Evolutionary conservation across 2,113 vertebrate genomes (phyloP).

Genomic region (Panurus biarmicus): DNA sequence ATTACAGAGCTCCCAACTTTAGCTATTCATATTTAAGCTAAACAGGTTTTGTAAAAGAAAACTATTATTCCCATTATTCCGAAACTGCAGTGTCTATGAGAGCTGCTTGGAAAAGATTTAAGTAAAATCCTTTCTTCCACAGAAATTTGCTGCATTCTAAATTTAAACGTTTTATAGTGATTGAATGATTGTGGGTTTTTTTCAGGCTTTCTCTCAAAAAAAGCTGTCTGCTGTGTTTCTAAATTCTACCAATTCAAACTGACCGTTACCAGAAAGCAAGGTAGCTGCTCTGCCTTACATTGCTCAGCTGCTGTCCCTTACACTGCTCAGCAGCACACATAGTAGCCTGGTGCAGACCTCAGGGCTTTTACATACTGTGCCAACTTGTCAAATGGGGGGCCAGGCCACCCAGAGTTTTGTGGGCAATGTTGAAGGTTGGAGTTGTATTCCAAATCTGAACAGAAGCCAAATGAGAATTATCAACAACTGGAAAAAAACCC

Average conservation of each 20-base stretch:
- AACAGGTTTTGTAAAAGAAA: conserved; percentile 40
- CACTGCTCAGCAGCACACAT: neutral
- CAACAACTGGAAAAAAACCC: neutral
- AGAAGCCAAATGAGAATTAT: neutral
- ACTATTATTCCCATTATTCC: conserved; percentile 25
- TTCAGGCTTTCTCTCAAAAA: neutral
- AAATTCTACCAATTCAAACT: neutral
- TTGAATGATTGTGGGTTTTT: neutral
- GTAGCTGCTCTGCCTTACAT: neutral
- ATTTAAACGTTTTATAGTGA: neutral
- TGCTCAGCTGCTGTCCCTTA: neutral
- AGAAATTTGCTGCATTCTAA: neutral
- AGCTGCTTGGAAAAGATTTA: neutral
- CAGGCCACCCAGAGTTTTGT: neutral
- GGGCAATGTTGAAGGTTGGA: neutral
- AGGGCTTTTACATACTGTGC: neutral
- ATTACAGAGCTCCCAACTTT: conserved; percentile 34
- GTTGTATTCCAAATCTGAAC: neutral
- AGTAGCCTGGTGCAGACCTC: neutral
- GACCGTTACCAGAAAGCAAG: neutral
- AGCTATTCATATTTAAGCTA: conserved; percentile 42
- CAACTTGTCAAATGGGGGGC: neutral
- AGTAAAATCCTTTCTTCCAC: neutral
- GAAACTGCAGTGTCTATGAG: neutral
- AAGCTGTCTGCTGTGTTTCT: neutral